Percentiles rank a stretch among this genome's conserved stretches.
phyloP scores from a whole-genome alignment of 2,888 invertebrate genomes.

The Philereme vetulata region DNA sequence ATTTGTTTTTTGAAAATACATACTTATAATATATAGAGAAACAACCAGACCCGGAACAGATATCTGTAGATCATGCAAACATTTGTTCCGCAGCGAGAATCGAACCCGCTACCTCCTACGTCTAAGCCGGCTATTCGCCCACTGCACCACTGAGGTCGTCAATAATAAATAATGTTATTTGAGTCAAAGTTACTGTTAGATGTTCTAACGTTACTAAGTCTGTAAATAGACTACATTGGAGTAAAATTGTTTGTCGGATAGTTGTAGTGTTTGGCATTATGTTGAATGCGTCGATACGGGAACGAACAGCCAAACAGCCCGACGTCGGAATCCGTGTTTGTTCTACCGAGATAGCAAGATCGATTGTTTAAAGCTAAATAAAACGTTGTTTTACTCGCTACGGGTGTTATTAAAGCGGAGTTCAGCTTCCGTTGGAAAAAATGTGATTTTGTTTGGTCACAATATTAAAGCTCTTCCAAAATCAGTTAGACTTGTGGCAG shows the following conservation, averaged over 20 bases:
- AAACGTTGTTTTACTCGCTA: constrained; percentile 23
- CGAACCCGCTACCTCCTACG: too few species aligned
- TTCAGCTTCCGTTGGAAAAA: constrained; percentile 2
- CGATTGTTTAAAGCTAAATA: constrained; percentile 29
- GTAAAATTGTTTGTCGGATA: constrained; percentile 42
- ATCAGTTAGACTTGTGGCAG: too few species aligned
- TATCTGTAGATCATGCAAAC: too few species aligned
- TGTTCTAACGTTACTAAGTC: neutral
- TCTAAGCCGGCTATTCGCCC: too few species aligned
- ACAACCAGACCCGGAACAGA: too few species aligned
- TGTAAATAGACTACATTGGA: constrained; percentile 35
- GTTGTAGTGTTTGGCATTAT: constrained; percentile 31
- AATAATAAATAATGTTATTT: too few species aligned
- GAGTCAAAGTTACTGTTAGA: neutral
- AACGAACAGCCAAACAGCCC: constrained; percentile 27
- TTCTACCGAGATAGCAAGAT: constrained; percentile 24
- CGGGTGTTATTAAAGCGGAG: constrained; percentile 16
- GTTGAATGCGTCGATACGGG: constrained; percentile 37
- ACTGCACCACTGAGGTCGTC: too few species aligned
- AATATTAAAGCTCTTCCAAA: too few species aligned
- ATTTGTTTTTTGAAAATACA: too few species aligned
- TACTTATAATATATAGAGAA: too few species aligned
- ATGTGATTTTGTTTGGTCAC: constrained; percentile 1
- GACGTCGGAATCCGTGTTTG: constrained; percentile 27
- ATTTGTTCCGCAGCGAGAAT: too few species aligned